Percentiles rank a stretch among this genome's conserved stretches.
Evolutionary conservation across 1,140 invertebrate species (phyloP).

Genomic region (Eurosta solidaginis): DNA sequence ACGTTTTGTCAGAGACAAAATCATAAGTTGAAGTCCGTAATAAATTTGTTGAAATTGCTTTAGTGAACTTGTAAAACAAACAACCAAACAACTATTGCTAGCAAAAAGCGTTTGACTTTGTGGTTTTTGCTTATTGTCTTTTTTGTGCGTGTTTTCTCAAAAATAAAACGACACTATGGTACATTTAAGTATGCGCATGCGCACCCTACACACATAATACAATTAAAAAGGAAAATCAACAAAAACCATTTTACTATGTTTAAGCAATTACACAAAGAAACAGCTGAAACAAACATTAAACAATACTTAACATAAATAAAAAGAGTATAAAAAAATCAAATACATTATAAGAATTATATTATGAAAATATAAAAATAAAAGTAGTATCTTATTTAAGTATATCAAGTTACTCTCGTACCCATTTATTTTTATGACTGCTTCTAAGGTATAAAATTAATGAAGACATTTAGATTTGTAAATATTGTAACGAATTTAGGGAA

Average conservation of each 20-base stretch:
- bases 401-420: too few species aligned
- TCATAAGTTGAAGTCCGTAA: neutral
- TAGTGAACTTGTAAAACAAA: neutral
- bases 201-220: neutral
- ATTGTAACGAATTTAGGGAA: too few species aligned
- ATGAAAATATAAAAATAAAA: slow-evolving; percentile 11
- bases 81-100: too few species aligned
- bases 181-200: neutral
- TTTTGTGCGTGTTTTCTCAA: slow-evolving; percentile 24
- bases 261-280: slow-evolving; percentile 18
- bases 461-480: too few species aligned
- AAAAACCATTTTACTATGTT: neutral
- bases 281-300: neutral
- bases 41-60: neutral
- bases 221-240: too few species aligned
- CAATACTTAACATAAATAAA: slow-evolving; percentile 16
- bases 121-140: too few species aligned
- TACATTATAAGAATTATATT: neutral
- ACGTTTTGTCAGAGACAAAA: neutral
- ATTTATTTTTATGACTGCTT: too few species aligned
- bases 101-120: neutral
- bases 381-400: neutral
- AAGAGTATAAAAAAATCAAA: slow-evolving; percentile 1
- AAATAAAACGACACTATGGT: neutral
- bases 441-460: too few species aligned